Evolutionary conservation across 2,113 vertebrate genomes (phyloP), one percentile per base, ranked within the genome.

Genomic region (Tragelaphus strepsiceros): DNA sequence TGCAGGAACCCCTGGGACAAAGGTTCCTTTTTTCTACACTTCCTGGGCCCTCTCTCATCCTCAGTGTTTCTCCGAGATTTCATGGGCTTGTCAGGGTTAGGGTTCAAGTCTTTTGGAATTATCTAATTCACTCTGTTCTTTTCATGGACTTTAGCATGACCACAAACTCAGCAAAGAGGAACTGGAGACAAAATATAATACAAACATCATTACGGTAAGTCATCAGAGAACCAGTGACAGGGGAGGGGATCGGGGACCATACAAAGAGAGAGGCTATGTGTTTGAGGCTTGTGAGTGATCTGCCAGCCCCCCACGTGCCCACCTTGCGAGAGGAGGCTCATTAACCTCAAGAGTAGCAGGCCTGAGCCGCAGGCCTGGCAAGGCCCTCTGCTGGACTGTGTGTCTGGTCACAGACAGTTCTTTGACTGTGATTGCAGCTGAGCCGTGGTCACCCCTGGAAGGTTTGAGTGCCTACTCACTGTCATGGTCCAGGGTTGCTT

Each of bases 151-250:
- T 80, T 93, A 99, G 99, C 98, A 99, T 81, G 99, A 99, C 88
- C 99, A 99, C 98, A 99, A 97, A 94, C 99, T 99, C 97, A 98
- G 94, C 67, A 3, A 30, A 67, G 97, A 96, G 3, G 98, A 99
- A 22, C 56, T 99, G 94, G 99, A 99, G 96, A 97, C 97, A 49
- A 99, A 99, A 93, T 99, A 99, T 0, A 98, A 98, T 0, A 99
- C 99, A 13, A 98, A 88, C 95, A 96, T 98, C 10, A 64, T 54
- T 83, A 98, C 89, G 96, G 99, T 99, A 98, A 99, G 99, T 99
- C 56, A 71, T 0, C 0, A 19, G 64, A 88, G 56, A 88, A 43
- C 22, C 11, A 13, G 49, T 28, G n/a, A 2, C 22, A 7, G 1
- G 22, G 78, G 46, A n/a, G 17, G 84, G 26, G 54, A 22, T 12